Evolutionary conservation across 2,888 invertebrate species (phyloP).

Genomic region (Monopis laevigella): DNA sequence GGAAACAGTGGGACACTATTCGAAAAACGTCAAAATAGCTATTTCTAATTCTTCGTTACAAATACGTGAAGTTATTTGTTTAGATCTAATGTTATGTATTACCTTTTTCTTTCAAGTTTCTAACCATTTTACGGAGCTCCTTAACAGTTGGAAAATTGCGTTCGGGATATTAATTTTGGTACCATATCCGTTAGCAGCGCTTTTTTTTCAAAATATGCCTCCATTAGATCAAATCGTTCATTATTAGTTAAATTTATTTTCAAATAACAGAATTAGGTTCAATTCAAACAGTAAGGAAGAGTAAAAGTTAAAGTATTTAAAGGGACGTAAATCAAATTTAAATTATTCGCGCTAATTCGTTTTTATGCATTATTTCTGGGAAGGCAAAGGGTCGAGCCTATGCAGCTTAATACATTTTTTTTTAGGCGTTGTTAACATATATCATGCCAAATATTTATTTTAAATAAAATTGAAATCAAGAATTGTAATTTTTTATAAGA

Average conservation of each 20-base stretch:
- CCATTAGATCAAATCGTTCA: too few relatives aligned
- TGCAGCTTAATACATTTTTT: neutral
- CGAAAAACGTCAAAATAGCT: neutral
- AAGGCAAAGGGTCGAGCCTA: too few relatives aligned
- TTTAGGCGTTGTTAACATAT: neutral
- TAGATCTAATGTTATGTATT: too few relatives aligned
- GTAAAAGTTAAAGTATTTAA: too few relatives aligned
- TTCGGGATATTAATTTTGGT: conserved; percentile 1
- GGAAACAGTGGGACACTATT: neutral
- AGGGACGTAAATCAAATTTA: too few relatives aligned
- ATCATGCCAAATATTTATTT: neutral
- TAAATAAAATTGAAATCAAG: neutral
- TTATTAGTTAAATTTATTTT: too few relatives aligned
- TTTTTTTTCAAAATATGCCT: too few relatives aligned
- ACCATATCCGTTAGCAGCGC: too few relatives aligned
- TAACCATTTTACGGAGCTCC: conserved; percentile 4
- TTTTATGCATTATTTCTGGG: too few relatives aligned
- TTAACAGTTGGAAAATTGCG: neutral
- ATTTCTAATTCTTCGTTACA: neutral
- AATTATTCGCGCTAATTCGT: too few relatives aligned
- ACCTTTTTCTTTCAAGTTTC: neutral
- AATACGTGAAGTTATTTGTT: neutral
- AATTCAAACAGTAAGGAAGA: too few relatives aligned
- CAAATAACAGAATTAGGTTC: too few relatives aligned
- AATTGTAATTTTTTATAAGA: neutral